Evolutionary conservation across 2,797 vertebrate genomes (phyloP).

Genomic region (Gobionotothen gibberifrons): DNA sequence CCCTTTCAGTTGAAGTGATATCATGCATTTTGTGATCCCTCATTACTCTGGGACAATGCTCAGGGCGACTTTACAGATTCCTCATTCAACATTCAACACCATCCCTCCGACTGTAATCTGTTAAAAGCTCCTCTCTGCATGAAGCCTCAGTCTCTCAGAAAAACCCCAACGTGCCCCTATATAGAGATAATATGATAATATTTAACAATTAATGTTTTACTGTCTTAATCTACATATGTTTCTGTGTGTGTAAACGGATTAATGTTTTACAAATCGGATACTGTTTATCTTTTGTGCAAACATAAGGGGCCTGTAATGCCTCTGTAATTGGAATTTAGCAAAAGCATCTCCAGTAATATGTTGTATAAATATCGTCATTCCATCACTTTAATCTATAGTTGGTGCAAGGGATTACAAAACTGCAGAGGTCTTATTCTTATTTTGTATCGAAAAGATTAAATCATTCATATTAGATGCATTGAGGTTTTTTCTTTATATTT

Average conservation of each 20-base stretch:
- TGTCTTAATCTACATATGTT: conserved; percentile 25
- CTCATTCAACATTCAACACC: too few relatives aligned
- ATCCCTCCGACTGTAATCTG: not conserved
- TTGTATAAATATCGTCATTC: not conserved
- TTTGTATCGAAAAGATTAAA: not conserved
- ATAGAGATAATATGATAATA: conserved; percentile 17
- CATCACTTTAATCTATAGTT: conserved; percentile 13
- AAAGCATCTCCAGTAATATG: conserved; percentile 19
- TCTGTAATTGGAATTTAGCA: conserved; percentile 22
- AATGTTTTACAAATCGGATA: not conserved
- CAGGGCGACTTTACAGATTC: too few relatives aligned
- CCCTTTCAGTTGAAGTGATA: too few relatives aligned
- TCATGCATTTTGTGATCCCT: too few relatives aligned
- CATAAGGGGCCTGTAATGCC: conserved; percentile 2
- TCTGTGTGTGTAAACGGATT: conserved; percentile 17
- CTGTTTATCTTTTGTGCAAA: not conserved
- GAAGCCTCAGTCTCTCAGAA: conserved; percentile 21
- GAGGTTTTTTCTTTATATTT: too few relatives aligned
- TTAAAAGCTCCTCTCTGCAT: conserved; percentile 39
- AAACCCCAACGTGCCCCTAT: conserved; percentile 13
- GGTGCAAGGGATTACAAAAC: not conserved
- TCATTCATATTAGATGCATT: too few relatives aligned
- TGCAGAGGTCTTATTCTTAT: not conserved
- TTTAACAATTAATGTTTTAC: conserved; percentile 4
- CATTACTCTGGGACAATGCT: too few relatives aligned